A percentile compares a stretch with the other conserved stretches of the same genome.
Conservation (phyloP, 2,888 invertebrate species). For the Steinernema hermaphroditum region DNA sequence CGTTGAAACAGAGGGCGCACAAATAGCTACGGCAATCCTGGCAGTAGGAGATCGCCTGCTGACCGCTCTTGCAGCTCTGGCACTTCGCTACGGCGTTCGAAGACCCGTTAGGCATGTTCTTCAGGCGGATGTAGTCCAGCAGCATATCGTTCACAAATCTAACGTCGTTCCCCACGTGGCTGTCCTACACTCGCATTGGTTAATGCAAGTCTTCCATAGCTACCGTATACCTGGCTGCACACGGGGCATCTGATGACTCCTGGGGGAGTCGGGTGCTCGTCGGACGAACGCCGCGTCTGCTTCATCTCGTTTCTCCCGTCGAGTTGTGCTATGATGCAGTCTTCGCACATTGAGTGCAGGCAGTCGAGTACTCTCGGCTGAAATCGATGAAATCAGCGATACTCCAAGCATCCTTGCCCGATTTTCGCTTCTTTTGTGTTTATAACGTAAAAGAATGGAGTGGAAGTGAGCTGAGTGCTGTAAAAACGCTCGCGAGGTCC, state of each 20-base stretch:
- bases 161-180: conserved; percentile 64
- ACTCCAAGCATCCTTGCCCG: no score
- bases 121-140: conserved; percentile 82
- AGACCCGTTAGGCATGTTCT: conserved; percentile 40
- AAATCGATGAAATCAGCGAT: conserved; percentile 19
- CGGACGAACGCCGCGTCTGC: neutral
- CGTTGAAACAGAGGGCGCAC: conserved; percentile 89
- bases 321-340: conserved; percentile 74
- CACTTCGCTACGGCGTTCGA: conserved; percentile 69
- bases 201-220: neutral
- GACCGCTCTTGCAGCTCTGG: conserved; percentile 82
- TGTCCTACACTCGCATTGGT: conserved; percentile 47
- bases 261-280: conserved; percentile 53
- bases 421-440: neutral
- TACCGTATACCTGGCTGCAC: conserved; percentile 77
- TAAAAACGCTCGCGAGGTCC: neutral
- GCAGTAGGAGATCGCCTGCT: conserved; percentile 86
- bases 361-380: conserved; percentile 85
- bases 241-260: conserved; percentile 69
- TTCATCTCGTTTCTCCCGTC: conserved; percentile 51
- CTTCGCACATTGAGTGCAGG: conserved; percentile 91
- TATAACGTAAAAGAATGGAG: neutral
- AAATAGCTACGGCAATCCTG: conserved; percentile 91
- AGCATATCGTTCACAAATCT: conserved; percentile 76
- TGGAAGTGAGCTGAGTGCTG: no score